Conservation (phyloP, 2,113 vertebrate species). For the Campylomormyrus tamandua region DNA sequence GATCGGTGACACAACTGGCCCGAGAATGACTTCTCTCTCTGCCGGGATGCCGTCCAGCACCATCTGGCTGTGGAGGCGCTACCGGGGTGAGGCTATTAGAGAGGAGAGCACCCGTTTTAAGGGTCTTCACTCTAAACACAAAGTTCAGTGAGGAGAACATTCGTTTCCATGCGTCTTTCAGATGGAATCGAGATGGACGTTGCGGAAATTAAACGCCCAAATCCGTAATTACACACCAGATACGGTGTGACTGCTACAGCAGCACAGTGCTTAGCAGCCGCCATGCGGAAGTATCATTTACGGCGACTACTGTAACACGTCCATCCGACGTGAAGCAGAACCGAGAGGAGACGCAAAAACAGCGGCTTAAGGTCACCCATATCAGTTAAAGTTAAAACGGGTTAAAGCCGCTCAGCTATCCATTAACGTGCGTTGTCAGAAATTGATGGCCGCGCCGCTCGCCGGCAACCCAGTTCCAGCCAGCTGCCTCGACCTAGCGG, state of each 20-base stretch:
- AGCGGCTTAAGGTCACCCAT: background rate
- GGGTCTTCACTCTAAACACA: background rate
- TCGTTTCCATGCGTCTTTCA: background rate
- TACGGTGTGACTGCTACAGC: background rate
- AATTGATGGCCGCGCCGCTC: background rate
- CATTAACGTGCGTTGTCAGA: background rate
- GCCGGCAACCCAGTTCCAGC: background rate
- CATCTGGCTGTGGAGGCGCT: background rate
- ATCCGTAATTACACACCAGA: background rate
- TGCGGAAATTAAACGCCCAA: background rate
- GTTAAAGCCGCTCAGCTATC: background rate
- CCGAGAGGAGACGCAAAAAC: background rate
- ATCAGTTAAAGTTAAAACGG: background rate
- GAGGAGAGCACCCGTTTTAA: background rate
- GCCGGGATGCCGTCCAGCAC: background rate
- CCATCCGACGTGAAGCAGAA: background rate
- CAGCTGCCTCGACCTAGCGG: background rate
- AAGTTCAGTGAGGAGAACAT: background rate
- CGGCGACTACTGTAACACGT: background rate
- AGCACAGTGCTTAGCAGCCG: background rate
- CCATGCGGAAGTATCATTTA: background rate
- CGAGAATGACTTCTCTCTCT: background rate
- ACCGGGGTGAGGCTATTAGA: background rate
- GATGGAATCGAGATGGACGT: background rate
- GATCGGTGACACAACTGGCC: background rate